Conservation (phyloP, 2,113 vertebrate species). For the Sula dactylatra region DNA sequence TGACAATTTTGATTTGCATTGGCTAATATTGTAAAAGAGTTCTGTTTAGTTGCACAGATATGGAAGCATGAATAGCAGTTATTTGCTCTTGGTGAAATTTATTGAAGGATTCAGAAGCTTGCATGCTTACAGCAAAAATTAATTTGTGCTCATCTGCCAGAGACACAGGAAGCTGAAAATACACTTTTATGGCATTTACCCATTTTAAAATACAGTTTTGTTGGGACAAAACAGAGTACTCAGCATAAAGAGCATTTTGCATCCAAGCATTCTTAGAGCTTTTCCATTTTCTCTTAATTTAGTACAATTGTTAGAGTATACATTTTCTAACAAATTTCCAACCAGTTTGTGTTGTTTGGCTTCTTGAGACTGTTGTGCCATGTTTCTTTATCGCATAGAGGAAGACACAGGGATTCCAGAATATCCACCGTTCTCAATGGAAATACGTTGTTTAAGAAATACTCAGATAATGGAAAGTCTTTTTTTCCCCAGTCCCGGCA, state of each 20-base stretch:
- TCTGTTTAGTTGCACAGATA: background rate
- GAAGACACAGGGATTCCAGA: background rate
- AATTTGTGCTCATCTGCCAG: slow-evolving; percentile 6
- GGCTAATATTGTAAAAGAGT: background rate
- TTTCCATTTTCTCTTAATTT: background rate
- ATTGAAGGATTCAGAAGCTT: background rate
- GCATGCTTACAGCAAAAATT: background rate
- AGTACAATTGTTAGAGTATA: background rate
- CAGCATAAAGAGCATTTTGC: background rate
- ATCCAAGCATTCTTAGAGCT: background rate
- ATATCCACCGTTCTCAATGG: background rate
- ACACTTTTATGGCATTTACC: background rate
- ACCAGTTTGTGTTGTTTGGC: background rate
- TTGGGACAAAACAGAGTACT: background rate
- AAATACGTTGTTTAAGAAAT: background rate
- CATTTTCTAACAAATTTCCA: background rate
- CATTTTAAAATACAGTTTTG: background rate
- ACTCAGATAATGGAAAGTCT: background rate
- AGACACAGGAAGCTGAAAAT: background rate
- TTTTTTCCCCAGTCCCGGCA: background rate
- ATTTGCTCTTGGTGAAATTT: slow-evolving; percentile 24
- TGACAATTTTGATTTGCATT: slow-evolving; percentile 14
- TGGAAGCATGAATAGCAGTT: background rate
- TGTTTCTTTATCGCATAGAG: background rate
- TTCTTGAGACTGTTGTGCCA: background rate